Percentiles rank a stretch among this genome's conserved stretches.
Evolutionary conservation across 2,888 invertebrate species (phyloP).

Genomic region (Chloroclysta siterata): DNA sequence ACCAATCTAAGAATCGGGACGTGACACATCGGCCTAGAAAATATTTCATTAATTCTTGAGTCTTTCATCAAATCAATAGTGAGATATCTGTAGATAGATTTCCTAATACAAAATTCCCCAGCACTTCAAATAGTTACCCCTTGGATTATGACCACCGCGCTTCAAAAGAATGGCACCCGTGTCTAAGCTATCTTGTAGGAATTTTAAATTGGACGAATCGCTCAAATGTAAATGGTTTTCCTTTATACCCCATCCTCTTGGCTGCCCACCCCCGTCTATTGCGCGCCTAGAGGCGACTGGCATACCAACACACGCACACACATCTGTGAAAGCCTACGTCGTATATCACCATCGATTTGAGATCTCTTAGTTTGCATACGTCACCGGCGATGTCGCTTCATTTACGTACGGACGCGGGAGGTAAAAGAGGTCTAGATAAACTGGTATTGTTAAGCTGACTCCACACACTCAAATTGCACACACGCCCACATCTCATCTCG

Average conservation of each 20-base stretch:
- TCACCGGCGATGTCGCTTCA: constrained; percentile 64
- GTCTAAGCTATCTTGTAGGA: constrained; percentile 85
- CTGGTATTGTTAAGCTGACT: constrained; percentile 75
- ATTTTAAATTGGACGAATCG: constrained; percentile 86
- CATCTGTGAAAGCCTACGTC: constrained; percentile 72
- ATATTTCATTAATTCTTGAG: constrained; percentile 53
- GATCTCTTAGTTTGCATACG: constrained; percentile 75
- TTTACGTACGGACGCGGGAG: constrained; percentile 64
- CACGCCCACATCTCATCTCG: constrained; percentile 77
- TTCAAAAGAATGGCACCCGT: constrained; percentile 84
- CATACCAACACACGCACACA: constrained; percentile 83
- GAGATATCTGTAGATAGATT: constrained; percentile 9
- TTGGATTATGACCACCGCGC: constrained; percentile 71
- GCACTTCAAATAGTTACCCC: constrained; percentile 62
- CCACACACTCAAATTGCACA: constrained; percentile 67
- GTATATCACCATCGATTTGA: constrained; percentile 70
- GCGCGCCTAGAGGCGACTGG: constrained; percentile 84
- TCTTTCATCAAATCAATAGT: constrained; percentile 16
- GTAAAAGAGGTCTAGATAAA: constrained; percentile 55
- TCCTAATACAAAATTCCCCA: constrained; percentile 29
- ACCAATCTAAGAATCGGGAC: constrained; percentile 57
- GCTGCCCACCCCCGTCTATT: constrained; percentile 82
- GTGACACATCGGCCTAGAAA: constrained; percentile 53
- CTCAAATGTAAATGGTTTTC: constrained; percentile 86
- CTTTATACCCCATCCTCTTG: constrained; percentile 84